Conservation (phyloP, 2,888 invertebrate genomes). For the Nymphalis c-album region DNA sequence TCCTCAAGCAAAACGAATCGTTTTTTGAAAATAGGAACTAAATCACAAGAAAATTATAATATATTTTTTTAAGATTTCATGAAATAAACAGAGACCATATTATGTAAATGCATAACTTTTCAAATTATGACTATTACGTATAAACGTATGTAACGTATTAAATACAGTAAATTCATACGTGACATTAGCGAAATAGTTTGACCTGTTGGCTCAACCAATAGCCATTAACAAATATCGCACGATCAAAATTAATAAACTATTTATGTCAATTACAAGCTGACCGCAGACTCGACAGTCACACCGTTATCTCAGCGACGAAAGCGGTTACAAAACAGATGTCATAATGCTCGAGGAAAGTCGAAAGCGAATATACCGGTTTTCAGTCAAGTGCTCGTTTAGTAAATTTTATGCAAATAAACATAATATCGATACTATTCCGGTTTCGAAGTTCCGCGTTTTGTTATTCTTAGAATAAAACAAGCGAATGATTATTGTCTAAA, state of each 20-base stretch:
- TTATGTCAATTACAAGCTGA: slow-evolving; percentile 25
- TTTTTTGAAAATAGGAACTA: too few relatives aligned
- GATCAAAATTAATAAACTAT: slow-evolving; percentile 29
- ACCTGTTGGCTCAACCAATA: background rate
- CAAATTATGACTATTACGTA: too few relatives aligned
- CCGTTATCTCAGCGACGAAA: slow-evolving; percentile 70
- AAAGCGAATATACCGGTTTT: slow-evolving; percentile 68
- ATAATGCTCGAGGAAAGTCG: slow-evolving; percentile 70
- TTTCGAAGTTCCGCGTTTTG: slow-evolving; percentile 1
- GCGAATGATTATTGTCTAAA: too few relatives aligned
- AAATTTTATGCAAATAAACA: slow-evolving; percentile 34
- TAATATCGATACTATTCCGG: slow-evolving; percentile 23
- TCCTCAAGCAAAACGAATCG: too few relatives aligned
- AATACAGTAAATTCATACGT: too few relatives aligned
- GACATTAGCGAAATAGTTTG: too few relatives aligned
- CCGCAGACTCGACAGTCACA: slow-evolving; percentile 1
- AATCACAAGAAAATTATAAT: too few relatives aligned
- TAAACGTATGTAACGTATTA: too few relatives aligned
- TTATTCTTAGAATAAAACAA: background rate
- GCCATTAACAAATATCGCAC: slow-evolving; percentile 12
- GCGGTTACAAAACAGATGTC: slow-evolving; percentile 69
- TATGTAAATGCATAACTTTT: too few relatives aligned
- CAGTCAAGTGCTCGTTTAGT: slow-evolving; percentile 12
- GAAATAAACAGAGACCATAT: too few relatives aligned
- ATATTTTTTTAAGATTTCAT: too few relatives aligned